Conservation (phyloP, 2,113 vertebrate genomes). For the Gymnogyps californianus region DNA sequence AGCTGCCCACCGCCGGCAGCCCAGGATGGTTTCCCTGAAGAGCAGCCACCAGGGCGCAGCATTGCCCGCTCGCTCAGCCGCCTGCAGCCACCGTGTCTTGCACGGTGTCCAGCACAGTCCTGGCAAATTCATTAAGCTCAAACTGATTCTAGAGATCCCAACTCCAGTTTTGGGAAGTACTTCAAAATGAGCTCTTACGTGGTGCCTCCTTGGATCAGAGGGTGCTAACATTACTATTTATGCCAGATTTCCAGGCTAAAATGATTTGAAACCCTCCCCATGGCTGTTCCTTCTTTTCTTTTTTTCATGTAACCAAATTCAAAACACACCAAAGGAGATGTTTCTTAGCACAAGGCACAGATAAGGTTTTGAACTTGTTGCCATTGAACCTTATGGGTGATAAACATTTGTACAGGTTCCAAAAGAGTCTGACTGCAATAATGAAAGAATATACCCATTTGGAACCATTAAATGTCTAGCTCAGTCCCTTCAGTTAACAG, state of each 20-base stretch:
- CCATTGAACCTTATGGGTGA: neutral
- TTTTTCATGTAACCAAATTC: conserved; percentile 18
- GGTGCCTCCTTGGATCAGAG: conserved; percentile 56
- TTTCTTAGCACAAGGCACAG: neutral
- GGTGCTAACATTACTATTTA: conserved; percentile 54
- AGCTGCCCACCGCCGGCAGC: neutral
- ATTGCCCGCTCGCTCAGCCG: neutral
- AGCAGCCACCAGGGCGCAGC: conserved; percentile 47
- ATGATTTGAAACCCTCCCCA: conserved; percentile 19
- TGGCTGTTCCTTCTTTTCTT: neutral
- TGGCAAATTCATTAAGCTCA: conserved; percentile 61
- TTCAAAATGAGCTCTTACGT: conserved; percentile 62
- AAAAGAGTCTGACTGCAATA: neutral
- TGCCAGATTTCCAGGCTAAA: conserved; percentile 62
- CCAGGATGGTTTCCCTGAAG: neutral
- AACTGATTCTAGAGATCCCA: conserved; percentile 44
- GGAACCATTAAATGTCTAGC: neutral
- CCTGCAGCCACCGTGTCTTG: neutral
- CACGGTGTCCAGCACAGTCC: neutral
- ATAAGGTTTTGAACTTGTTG: neutral
- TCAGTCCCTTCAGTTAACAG: neutral
- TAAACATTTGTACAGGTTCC: neutral
- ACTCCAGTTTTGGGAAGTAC: conserved; percentile 36
- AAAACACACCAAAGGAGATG: neutral
- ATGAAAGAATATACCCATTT: neutral